Evolutionary conservation across 2,888 invertebrate species (phyloP), one percentile per base, ranked within the genome.

Genomic region (Poecilus cupreus): DNA sequence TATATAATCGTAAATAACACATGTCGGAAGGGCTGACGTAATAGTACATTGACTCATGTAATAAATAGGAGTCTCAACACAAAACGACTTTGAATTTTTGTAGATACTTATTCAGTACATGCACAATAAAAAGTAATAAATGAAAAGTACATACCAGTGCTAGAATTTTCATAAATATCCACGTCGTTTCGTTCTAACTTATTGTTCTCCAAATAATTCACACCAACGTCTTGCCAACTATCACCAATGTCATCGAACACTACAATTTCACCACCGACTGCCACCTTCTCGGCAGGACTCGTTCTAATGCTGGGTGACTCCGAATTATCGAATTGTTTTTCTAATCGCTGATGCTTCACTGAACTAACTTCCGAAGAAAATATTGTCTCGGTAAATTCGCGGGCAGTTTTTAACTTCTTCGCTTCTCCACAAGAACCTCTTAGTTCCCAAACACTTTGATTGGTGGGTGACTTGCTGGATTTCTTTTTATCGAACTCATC

Each of bases 211-310:
- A 74, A 57, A 72, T 68, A 76, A 68, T 82, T 81, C 11, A 64
- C 49, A 37, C 24, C 54, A 72, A 82, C 88, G 90, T 93, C 93
- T 90, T 94, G 94, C 95, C 95, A 95, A 86, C 93, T 94, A 86
- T 96, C 96, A 83, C 94, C 95, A 83, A 94, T 94, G 88, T 96
- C 96, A 87, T 97, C 96, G 86, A 97, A 96, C 75, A 95, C 96
- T 85, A 96, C 95, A 70, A 96, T 94, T 88, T 95, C 96, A 18
- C 94, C 94, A 82, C 94, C 86, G 84, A 86, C 94, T 75, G 93
- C 93, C 83, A 94, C 93, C 68, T 92, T 92, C 2, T 92, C 91
- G 86, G 92, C 91, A 60, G 92, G 91, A 86, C 91, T 92, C 11
- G 75, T 24, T 18, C 75, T 18, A 32, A 24, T 51, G 18, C 49